Evolutionary conservation across 2,888 invertebrate genomes (phyloP), one percentile per base, ranked within the genome.

Genomic region (Aleiodes leptofemur): DNA sequence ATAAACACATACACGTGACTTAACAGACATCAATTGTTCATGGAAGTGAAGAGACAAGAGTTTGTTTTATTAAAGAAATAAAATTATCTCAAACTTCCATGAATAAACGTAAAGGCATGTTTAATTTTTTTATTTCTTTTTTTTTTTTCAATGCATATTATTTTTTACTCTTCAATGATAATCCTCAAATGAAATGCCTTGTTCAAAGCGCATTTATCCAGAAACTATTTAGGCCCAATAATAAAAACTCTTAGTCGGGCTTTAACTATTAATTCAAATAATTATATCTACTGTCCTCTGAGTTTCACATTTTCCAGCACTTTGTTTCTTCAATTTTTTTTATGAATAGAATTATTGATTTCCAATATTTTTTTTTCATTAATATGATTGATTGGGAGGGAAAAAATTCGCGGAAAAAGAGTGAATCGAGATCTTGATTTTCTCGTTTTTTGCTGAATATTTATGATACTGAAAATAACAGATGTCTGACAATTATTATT

Each of bases 21-120:
- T 74, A 69, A 74, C 75, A 75, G 77, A 77, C 77, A 77, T 77
- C 76, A 76, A 74, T 70, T 72, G 59, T 73, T 72, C 59, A 69
- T 74, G 74, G 56, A 72, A 43, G 43, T 53, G 14, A 69, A 34
- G 34, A 73, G 73, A 71, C 55, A 38, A 61, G 59, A 34, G 61
- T 55, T 59, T 66, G 13, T 61, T 43, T 43, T 11, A 43, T 43
- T 4, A 43, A 43, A 43, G 11, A 43, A 34, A 34, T 34, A 34
- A 43, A 43, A 43, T 70, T 70, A 50, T 51, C 70, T 23, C 11
- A 50, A n/a, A 43, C 43, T 69, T n/a, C 29, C 43, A 56, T 55
- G 51, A 38, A 53, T 16, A 11, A 72, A 69, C 31, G 16, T 43
- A 66, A 73, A 61, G 72, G 16, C 64, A 66, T 64, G 43, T 64